A percentile compares a stretch with the other conserved stretches of the same genome.
phyloP scores from a whole-genome alignment of 2,888 invertebrate species.

The Therioaphis trifolii region DNA sequence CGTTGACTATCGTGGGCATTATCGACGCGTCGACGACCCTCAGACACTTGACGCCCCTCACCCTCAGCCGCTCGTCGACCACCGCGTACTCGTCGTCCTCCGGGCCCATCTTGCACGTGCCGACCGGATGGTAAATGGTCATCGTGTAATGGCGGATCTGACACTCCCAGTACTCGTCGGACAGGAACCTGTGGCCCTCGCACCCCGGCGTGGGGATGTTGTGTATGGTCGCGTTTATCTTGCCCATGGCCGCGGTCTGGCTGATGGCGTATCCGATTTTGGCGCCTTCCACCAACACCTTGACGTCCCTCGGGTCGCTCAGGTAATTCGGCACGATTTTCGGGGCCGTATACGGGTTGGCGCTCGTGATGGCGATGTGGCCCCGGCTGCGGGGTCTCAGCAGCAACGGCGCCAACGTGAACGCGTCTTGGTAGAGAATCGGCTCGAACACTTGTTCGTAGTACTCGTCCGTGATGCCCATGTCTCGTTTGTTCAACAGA shows the following conservation, averaged over 20 bases:
- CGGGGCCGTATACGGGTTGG: slow-evolving; percentile 79
- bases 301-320: slow-evolving; percentile 77
- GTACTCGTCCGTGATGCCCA: slow-evolving; percentile 76
- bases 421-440: slow-evolving; percentile 77
- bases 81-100: slow-evolving; percentile 74
- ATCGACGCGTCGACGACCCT: slow-evolving; percentile 85
- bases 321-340: slow-evolving; percentile 91
- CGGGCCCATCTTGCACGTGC: slow-evolving; percentile 86
- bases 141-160: slow-evolving; percentile 79
- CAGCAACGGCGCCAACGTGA: slow-evolving; percentile 77
- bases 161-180: slow-evolving; percentile 83
- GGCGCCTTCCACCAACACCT: slow-evolving; percentile 78
- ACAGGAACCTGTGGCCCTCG: slow-evolving; percentile 73
- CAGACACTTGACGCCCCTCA: slow-evolving; percentile 77
- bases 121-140: slow-evolving; percentile 85
- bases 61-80: slow-evolving; percentile 77
- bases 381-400: slow-evolving; percentile 81
- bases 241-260: slow-evolving; percentile 74
- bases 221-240: slow-evolving; percentile 76
- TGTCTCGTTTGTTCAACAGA: slow-evolving; percentile 77
- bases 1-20: slow-evolving; percentile 83
- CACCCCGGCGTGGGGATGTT: slow-evolving; percentile 78
- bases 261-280: slow-evolving; percentile 76
- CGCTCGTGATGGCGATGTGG: slow-evolving; percentile 75
- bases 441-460: slow-evolving; percentile 79